phyloP scores from a whole-genome alignment of 2,797 vertebrate genomes.

The Esox masquinongy region DNA sequence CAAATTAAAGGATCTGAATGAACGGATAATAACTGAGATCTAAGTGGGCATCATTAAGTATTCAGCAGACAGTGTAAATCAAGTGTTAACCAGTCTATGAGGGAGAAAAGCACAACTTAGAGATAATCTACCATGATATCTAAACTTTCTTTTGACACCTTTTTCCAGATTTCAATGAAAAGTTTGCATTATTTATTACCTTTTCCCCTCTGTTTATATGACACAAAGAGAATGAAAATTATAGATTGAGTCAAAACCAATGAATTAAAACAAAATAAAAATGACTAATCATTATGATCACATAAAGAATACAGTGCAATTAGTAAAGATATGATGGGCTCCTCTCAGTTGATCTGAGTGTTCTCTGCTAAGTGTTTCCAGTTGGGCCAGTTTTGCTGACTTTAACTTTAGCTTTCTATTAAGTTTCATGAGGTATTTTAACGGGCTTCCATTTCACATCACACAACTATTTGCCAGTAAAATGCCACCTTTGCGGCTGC shows the following conservation, averaged over 20 bases:
- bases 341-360: background rate
- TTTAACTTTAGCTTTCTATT: conserved; percentile 21
- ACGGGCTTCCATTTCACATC: conserved; percentile 11
- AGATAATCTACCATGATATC: conserved; percentile 57
- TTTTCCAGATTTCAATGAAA: conserved; percentile 45
- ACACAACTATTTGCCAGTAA: conserved; percentile 24
- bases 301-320: background rate
- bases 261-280: conserved; percentile 6
- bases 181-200: conserved; percentile 53
- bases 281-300: conserved; percentile 1
- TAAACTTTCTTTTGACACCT: conserved; percentile 47
- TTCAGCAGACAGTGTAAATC: conserved; percentile 50
- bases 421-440: conserved; percentile 4
- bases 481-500: background rate
- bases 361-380: background rate
- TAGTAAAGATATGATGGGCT: background rate
- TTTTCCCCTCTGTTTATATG: conserved; percentile 34
- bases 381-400: conserved; percentile 3
- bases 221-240: background rate
- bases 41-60: conserved; percentile 59
- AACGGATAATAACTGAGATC: conserved; percentile 45
- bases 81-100: conserved; percentile 49
- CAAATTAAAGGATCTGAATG: conserved; percentile 36
- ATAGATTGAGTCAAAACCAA: conserved; percentile 10
- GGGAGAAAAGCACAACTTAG: conserved; percentile 46